Percentiles rank a stretch among this genome's conserved stretches.
Conservation (phyloP, 2,797 vertebrate genomes). For the Sparus aurata region DNA sequence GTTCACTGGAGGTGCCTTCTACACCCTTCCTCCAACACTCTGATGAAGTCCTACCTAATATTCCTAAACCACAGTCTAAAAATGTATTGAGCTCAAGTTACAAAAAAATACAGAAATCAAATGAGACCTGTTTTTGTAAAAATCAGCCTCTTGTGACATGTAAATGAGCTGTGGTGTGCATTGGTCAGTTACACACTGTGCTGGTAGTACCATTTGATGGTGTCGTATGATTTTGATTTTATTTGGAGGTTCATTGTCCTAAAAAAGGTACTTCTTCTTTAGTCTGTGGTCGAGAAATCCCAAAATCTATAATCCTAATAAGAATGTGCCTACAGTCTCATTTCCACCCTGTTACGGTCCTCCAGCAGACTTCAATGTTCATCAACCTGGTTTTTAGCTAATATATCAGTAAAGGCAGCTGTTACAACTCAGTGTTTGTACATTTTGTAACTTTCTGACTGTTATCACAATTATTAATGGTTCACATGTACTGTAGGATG, state of each 20-base stretch:
- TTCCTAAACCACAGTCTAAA: neutral
- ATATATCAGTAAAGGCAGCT: slow-evolving; percentile 21
- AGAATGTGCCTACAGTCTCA: neutral
- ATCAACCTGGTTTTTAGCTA: neutral
- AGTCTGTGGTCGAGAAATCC: neutral
- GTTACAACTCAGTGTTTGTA: neutral
- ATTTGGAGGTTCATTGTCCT: slow-evolving; percentile 5
- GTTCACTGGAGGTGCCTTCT: slow-evolving; percentile 26
- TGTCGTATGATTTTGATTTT: neutral
- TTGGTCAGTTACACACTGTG: neutral
- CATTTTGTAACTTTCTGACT: neutral
- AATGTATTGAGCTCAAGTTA: neutral
- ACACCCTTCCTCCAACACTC: neutral
- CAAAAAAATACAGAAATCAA: neutral
- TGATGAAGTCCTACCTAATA: neutral
- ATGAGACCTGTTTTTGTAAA: neutral
- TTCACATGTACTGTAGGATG: slow-evolving; percentile 29
- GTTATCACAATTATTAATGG: neutral
- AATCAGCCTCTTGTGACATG: neutral
- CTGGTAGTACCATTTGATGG: slow-evolving; percentile 3
- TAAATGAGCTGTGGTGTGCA: neutral
- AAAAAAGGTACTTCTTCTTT: neutral
- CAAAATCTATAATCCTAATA: neutral
- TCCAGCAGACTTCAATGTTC: neutral
- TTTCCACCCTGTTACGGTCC: neutral